Percentiles rank a stretch among this genome's conserved stretches.
Evolutionary conservation across 2,888 invertebrate genomes (phyloP).

Genomic region (Callyntrura guangdongensis): DNA sequence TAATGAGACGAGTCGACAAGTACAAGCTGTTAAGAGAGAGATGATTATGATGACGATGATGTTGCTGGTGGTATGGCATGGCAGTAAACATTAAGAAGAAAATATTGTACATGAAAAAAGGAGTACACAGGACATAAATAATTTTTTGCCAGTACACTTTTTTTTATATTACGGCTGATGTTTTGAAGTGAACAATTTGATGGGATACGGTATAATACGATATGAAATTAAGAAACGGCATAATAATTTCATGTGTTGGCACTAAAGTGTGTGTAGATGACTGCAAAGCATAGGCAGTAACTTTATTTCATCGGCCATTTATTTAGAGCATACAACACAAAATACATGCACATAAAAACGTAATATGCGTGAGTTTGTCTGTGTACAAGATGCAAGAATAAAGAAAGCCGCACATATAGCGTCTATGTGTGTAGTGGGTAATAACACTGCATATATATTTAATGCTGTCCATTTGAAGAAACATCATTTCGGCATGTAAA

Average conservation of each 20-base stretch:
- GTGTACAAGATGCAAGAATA: not conserved
- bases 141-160: constrained; percentile 36
- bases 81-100: constrained; percentile 54
- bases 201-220: constrained; percentile 67
- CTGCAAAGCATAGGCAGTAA: not conserved
- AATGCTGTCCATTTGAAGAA: constrained; percentile 24
- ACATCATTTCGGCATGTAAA: constrained; percentile 72
- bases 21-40: constrained; percentile 44
- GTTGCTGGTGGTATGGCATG: constrained; percentile 24
- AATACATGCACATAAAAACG: not conserved
- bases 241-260: not conserved
- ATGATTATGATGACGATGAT: constrained; percentile 19
- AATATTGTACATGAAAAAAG: constrained; percentile 46
- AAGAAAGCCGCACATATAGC: constrained; percentile 52
- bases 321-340: constrained; percentile 35
- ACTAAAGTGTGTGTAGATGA: not conserved
- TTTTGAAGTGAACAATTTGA: constrained; percentile 72
- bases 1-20: constrained; percentile 74
- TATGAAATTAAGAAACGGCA: constrained; percentile 52
- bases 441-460: not conserved
- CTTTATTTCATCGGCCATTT: constrained; percentile 32
- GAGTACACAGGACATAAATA: constrained; percentile 50
- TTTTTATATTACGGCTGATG: constrained; percentile 27
- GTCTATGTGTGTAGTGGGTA: not conserved
- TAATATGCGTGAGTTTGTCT: constrained; percentile 16